phyloP scores from a whole-genome alignment of 2,797 vertebrate species.

The Loriculus beryllinus region DNA sequence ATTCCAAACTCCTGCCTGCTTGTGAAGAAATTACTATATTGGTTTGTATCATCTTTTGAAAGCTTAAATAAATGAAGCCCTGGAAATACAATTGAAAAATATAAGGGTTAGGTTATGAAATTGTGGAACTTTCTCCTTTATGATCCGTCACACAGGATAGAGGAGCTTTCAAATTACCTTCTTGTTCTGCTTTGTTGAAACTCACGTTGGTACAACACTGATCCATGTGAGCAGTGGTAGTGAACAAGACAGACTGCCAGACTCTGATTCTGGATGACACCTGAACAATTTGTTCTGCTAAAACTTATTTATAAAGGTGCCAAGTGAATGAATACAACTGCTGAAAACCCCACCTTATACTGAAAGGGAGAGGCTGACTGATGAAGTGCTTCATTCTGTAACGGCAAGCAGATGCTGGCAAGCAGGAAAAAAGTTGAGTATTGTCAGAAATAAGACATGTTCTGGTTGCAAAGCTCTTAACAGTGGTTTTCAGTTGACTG shows the following conservation, averaged over 20 bases:
- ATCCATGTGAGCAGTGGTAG: not conserved
- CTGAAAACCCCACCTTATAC: not conserved
- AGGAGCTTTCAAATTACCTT: not conserved
- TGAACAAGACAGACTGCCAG: not conserved
- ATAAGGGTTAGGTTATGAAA: not conserved
- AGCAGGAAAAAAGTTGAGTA: not conserved
- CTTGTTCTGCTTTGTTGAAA: not conserved
- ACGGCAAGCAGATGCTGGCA: not conserved
- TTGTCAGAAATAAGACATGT: not conserved
- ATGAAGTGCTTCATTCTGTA: not conserved
- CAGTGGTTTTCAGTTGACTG: not conserved
- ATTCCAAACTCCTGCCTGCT: not conserved
- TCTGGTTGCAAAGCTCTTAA: not conserved
- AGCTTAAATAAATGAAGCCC: not conserved
- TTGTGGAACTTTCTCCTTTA: not conserved
- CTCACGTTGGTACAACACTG: not conserved
- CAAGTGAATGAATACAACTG: not conserved
- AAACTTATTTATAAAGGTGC: not conserved
- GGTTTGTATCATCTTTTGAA: not conserved
- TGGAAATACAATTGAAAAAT: not conserved
- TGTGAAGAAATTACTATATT: not conserved
- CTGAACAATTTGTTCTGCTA: conserved; percentile 1
- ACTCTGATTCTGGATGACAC: not conserved
- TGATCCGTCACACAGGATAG: not conserved
- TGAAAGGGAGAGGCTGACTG: not conserved